Evolutionary conservation across 35 echinoderm and acorn worm genomes (phyloP).

Genomic region (Acanthaster planci): DNA sequence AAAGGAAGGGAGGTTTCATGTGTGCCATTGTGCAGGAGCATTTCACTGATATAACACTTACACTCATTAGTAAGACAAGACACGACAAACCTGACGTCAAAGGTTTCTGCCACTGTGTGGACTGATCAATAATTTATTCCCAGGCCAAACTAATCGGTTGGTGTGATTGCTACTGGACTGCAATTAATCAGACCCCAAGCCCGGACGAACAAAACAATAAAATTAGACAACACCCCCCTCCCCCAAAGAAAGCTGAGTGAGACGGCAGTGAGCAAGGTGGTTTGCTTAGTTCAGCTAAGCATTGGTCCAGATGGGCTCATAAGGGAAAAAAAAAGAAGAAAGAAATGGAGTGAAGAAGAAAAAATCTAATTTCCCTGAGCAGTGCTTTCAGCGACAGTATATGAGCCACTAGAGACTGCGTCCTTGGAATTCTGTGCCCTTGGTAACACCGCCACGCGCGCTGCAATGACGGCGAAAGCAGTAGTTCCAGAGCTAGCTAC

Average conservation of each 20-base stretch:
- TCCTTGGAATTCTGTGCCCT: constrained; percentile 16
- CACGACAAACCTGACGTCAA: not conserved
- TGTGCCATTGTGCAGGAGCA: no score
- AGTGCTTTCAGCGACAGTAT: not conserved
- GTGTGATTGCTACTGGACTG: constrained; percentile 11
- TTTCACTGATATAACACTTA: no score
- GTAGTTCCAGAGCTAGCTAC: not conserved
- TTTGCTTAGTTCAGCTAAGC: no score
- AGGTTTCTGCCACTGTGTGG: not conserved
- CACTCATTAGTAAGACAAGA: not conserved
- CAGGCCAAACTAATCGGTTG: constrained; percentile 1
- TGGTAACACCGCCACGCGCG: constrained; percentile 7
- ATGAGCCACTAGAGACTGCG: constrained; percentile 18
- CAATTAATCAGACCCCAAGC: not conserved
- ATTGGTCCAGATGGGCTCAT: not conserved
- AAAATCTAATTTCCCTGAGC: constrained; percentile 28
- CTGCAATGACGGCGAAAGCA: no score
- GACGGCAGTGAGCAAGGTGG: not conserved
- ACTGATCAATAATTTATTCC: constrained; percentile 24
- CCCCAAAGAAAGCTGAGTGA: not conserved
- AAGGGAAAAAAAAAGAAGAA: not conserved
- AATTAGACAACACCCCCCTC: not conserved
- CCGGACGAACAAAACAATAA: not conserved
- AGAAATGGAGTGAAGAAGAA: constrained; percentile 25
- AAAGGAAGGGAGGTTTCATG: no score